These are phyloP conservation scores for Clitarchus hookeri DNA, from an alignment of 2,888 invertebrate genomes.

Conservation along the genomic window DNA sequence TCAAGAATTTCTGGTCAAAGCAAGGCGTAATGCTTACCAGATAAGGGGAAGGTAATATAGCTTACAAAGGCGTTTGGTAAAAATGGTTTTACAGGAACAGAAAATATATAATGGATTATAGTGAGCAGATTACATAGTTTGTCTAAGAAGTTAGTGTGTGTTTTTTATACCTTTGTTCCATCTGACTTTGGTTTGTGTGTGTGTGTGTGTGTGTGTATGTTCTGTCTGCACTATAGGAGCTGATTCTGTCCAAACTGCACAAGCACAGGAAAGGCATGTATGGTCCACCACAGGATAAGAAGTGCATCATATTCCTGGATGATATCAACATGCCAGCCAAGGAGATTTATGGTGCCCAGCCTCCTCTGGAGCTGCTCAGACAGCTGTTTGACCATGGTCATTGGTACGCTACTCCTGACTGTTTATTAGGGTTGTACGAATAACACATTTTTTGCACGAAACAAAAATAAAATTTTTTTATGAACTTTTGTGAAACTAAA, in stretches of 20 bases:
- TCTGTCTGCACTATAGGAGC: slow-evolving; percentile 55
- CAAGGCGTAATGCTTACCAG: too few species aligned
- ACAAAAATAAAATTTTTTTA: too few species aligned
- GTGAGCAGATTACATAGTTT: too few species aligned
- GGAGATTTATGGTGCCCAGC: slow-evolving; percentile 83
- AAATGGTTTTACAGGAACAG: too few species aligned
- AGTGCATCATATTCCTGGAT: slow-evolving; percentile 79
- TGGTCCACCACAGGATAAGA: slow-evolving; percentile 75
- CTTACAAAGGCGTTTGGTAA: too few species aligned
- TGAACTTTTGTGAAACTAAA: too few species aligned
- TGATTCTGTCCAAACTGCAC: slow-evolving; percentile 70
- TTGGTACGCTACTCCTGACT: slow-evolving; percentile 63
- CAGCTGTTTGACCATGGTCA: slow-evolving; percentile 83
- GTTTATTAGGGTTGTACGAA: too few species aligned
- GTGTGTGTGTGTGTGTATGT: background rate
- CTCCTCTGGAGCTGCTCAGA: slow-evolving; percentile 80
- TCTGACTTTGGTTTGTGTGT: background rate
- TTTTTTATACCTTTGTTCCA: background rate
- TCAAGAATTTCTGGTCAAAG: too few species aligned
- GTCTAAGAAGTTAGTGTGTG: too few species aligned
- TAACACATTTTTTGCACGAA: too few species aligned
- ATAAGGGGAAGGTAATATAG: too few species aligned
- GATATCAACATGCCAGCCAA: slow-evolving; percentile 88
- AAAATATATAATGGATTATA: too few species aligned
- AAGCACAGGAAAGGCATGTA: slow-evolving; percentile 74